Evolutionary conservation across 2,797 vertebrate genomes (phyloP).

Genomic region (Schizopygopsis pylzovi): DNA sequence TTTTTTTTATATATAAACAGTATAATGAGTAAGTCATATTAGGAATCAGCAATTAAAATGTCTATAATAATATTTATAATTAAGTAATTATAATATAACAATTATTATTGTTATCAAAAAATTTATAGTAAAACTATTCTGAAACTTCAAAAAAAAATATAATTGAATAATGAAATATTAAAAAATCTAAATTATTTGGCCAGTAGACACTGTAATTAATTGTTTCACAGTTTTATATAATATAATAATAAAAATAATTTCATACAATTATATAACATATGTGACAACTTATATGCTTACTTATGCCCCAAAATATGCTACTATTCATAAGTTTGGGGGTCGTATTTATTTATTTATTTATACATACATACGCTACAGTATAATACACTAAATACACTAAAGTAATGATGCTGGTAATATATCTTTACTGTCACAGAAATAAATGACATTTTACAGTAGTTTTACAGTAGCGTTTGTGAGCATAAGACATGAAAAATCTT

Average conservation of each 20-base stretch:
- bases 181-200: too few species aligned
- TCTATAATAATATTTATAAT: not conserved
- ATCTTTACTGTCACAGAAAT: not conserved
- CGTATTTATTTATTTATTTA: not conserved
- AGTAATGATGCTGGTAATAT: not conserved
- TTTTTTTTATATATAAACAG: too few species aligned
- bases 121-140: not conserved
- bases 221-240: not conserved
- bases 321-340: not conserved
- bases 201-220: not conserved
- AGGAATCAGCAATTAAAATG: not conserved
- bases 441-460: not conserved
- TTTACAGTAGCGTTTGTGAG: not conserved
- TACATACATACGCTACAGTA: too few species aligned
- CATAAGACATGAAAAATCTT: not conserved
- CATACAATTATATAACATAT: not conserved
- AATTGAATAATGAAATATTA: too few species aligned
- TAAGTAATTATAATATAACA: too few species aligned
- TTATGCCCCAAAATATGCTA: not conserved
- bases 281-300: not conserved
- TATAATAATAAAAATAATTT: not conserved
- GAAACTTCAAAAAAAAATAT: not conserved
- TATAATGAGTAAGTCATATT: too few species aligned
- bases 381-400: not conserved
- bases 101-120: not conserved